Evolutionary conservation across 2,888 invertebrate genomes (phyloP), one percentile per base, ranked within the genome.

Genomic region (Drepana falcataria): DNA sequence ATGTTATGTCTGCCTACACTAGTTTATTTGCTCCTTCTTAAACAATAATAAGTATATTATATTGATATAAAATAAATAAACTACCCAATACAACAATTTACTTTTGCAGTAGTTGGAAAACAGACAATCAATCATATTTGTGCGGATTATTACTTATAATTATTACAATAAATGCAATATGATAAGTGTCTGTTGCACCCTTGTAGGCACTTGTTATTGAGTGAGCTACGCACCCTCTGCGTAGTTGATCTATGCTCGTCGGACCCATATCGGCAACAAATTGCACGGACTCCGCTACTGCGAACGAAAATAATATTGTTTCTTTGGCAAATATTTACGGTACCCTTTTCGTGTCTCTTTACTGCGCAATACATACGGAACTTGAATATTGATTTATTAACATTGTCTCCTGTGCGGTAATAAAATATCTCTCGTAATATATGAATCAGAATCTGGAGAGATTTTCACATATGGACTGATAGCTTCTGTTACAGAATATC

Each of bases 281-380:
- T 89, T 85, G 87, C 75, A 72, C 73, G 73, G 74, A 80, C 79
- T 79, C 69, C 67, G 70, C 65, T 65, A 69, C 75, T 73, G 73
- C 81, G 74, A 81, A 84, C 79, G 83, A 87, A 89, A 88, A 90
- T 89, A 90, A 90, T 89, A 89, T 87, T 89, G 87, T 89, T 89
- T 87, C 87, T 84, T 86, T 79, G 68, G 83, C 88, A 88, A 90
- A 89, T 87, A 87, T 87, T 88, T 87, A 83, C 83, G 79, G 77
- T 77, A 77, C 73, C 78, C 74, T 78, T 79, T 78, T 70, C 72
- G 79, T 75, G 81, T 83, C 82, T 80, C 44, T 78, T 85, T 77
- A 60, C 63, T 33, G 65, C 60, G 59, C 57, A 58, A 60, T 55
- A 59, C 62, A 63, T 65, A 73, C 73, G 74, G 54, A 59, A 55